phyloP scores from a whole-genome alignment of 1,140 invertebrate species.

The Drosophila lowei region DNA sequence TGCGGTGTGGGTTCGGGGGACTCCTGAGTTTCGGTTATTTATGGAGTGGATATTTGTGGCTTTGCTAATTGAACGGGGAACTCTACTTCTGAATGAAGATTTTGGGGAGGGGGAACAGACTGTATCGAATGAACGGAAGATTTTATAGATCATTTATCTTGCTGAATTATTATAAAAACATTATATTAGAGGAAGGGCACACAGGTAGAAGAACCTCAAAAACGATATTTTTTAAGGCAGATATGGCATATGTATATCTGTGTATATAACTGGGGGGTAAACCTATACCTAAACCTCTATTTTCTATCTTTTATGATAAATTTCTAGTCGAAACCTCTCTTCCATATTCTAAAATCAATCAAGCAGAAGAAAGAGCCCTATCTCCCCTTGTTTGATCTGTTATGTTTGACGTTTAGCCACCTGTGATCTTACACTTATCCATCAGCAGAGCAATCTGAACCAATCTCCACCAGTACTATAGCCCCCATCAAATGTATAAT shows the following conservation, averaged over 20 bases:
- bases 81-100: not conserved
- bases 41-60: conserved; percentile 43
- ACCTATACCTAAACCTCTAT: too few species aligned
- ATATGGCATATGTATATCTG: too few species aligned
- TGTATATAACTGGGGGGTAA: too few species aligned
- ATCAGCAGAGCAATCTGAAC: conserved; percentile 1
- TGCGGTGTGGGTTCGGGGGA: not conserved
- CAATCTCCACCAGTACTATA: conserved; percentile 6
- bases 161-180: not conserved
- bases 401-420: not conserved
- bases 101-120: not conserved
- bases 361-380: too few species aligned
- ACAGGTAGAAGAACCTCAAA: too few species aligned
- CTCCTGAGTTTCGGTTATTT: conserved; percentile 25
- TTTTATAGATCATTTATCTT: not conserved
- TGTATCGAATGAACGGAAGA: too few species aligned
- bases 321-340: too few species aligned
- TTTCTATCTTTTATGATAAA: too few species aligned
- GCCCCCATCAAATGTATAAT: conserved; percentile 24
- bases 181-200: too few species aligned
- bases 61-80: conserved; percentile 25
- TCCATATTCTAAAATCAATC: too few species aligned
- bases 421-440: not conserved
- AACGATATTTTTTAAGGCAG: too few species aligned
- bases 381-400: too few species aligned